Evolutionary conservation across 2,888 invertebrate species (phyloP).

Genomic region (Punctoribates punctum): DNA sequence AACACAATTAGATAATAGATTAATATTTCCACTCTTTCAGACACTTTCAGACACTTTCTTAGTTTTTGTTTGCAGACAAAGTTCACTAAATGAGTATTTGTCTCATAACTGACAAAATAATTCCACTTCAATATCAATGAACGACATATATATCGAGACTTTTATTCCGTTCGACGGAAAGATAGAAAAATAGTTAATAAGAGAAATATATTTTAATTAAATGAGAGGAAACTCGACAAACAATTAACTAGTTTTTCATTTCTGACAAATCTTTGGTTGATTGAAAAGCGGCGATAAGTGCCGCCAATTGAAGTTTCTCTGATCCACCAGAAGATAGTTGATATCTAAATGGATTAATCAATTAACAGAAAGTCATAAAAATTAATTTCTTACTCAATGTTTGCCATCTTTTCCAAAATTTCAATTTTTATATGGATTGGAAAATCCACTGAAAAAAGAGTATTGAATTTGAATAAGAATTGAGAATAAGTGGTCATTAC

Average conservation of each 20-base stretch:
- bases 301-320: constrained; percentile 83
- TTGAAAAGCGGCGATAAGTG: constrained; percentile 65
- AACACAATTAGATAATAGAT: neutral
- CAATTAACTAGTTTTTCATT: neutral
- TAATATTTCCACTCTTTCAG: too few species aligned
- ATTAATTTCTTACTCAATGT: constrained; percentile 64
- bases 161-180: too few species aligned
- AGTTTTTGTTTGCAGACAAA: neutral
- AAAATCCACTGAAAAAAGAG: constrained; percentile 67
- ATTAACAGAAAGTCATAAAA: neutral
- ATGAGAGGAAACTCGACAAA: too few species aligned
- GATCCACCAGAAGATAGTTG: constrained; percentile 78
- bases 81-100: neutral
- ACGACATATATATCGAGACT: too few species aligned
- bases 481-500: constrained; percentile 57
- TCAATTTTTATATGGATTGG: constrained; percentile 72
- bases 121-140: too few species aligned
- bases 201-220: too few species aligned
- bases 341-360: constrained; percentile 55
- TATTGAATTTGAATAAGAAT: neutral
- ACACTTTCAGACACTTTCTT: too few species aligned
- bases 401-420: constrained; percentile 79
- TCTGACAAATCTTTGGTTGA: constrained; percentile 43
- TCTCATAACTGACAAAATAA: neutral
- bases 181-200: too few species aligned